Evolutionary conservation across 2,113 vertebrate genomes (phyloP).

Genomic region (Prunella fulvescens): DNA sequence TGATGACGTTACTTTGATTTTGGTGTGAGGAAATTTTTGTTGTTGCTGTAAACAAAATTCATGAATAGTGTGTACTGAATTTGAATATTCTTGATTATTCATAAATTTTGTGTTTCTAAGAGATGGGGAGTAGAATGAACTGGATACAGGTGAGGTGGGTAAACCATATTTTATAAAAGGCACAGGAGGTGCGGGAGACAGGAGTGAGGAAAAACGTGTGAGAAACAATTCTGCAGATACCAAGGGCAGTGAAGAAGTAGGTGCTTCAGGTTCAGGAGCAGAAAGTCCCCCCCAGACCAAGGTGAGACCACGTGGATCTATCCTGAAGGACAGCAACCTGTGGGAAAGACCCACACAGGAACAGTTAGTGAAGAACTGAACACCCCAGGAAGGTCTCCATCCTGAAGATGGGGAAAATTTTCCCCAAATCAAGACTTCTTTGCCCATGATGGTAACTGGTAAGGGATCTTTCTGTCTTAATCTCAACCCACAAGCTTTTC

Average conservation of each 20-base stretch:
- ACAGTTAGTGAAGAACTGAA: fast-evolving
- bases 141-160: background rate
- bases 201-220: background rate
- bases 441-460: background rate
- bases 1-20: background rate
- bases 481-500: background rate
- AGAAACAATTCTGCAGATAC: background rate
- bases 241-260: background rate
- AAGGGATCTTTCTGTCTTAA: background rate
- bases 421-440: background rate
- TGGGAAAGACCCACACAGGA: background rate
- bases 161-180: fast-evolving
- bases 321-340: background rate
- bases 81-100: background rate
- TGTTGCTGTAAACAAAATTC: background rate
- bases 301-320: background rate
- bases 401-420: background rate
- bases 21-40: background rate
- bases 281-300: background rate
- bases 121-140: background rate
- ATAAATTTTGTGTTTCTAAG: background rate
- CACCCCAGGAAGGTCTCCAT: background rate
- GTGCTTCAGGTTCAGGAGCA: background rate
- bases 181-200: background rate
- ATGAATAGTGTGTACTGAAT: background rate